These are phyloP conservation scores for Corticium candelabrum DNA, from an alignment of 37 sponge, comb jelly and placozoan species.

Conservation along the genomic window DNA sequence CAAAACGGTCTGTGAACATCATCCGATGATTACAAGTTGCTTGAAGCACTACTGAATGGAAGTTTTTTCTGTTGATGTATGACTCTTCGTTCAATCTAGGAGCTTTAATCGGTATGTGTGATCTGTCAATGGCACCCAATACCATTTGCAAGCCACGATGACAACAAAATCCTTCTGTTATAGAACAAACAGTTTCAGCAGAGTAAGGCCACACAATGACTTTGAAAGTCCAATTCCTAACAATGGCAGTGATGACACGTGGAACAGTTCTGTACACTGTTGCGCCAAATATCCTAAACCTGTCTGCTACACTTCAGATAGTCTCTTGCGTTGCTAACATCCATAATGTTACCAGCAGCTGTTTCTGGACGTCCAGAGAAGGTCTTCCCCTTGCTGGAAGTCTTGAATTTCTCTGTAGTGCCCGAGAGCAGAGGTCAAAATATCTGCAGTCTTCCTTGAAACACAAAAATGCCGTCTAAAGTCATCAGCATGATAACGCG, in stretches of 20 bases:
- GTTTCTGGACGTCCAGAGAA: not conserved
- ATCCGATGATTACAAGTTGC: not conserved
- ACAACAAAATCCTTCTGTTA: too few species aligned
- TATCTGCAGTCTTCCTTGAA: not conserved
- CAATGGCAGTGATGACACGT: not conserved
- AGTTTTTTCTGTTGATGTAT: too few species aligned
- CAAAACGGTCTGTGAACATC: not conserved
- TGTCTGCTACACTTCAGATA: not conserved
- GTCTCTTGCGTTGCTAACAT: not conserved
- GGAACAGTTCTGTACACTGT: not conserved
- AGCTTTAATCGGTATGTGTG: too few species aligned
- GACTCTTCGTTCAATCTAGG: too few species aligned
- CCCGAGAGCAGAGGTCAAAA: not conserved
- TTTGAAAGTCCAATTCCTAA: not conserved
- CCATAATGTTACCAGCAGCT: not conserved
- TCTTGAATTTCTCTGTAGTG: not conserved
- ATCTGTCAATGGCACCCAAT: too few species aligned
- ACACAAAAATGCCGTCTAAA: not conserved
- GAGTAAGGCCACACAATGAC: not conserved
- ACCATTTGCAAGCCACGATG: too few species aligned
- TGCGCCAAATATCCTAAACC: not conserved
- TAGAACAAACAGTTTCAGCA: too few species aligned
- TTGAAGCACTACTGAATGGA: too few species aligned
- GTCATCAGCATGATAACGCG: too few species aligned
- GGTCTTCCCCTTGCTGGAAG: not conserved